Evolutionary conservation across 1,140 invertebrate genomes (phyloP), one percentile per base, ranked within the genome.

Genomic region (Apis dorsata): DNA sequence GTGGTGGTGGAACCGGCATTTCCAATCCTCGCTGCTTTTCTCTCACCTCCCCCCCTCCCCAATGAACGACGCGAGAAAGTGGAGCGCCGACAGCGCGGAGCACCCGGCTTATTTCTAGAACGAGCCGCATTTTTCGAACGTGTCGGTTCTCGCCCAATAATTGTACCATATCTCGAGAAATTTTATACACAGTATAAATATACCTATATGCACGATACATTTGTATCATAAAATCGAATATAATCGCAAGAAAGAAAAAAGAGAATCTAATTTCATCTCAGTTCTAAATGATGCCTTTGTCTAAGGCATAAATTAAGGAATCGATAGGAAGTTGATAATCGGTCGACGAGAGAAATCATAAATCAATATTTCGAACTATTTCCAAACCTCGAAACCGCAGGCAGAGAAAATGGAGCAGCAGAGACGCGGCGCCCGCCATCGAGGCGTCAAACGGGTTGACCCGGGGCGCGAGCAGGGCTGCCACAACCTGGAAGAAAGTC

Each of bases 11-110:
- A 84, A 70, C 81, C 73, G 78, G 83, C 90, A 62, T 86, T 89
- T 86, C 86, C 85, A 87, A 88, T 91, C 85, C 83, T 79, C 78
- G 85, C 81, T 87, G 85, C 81, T 87, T 86, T 87, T 88, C 86
- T 75, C 72, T 85, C 78, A 86, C 82, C 86, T 76, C n/a, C 66
- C 34, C 34, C 34, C 34, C 34, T 34, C 34, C 81, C 53, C 86
- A 65, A 79, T 65, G 63, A 76, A 34, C 70, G 74, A 34, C 75
- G 75, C 71, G 75, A 79, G 77, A 82, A 80, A 85, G 75, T 85
- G 80, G 68, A 60, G 34, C 70, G 83, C 70, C 76, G 76, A 84
- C 79, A 66, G 77, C 79, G 72, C 49, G 81, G 59, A 83, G 71
- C 34, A 44, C 34, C 71, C 15, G 49, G 72, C n/a, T 66, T 66